Conservation (phyloP, 2,888 invertebrate species). For the Gymnoscelis rufifasciata region DNA sequence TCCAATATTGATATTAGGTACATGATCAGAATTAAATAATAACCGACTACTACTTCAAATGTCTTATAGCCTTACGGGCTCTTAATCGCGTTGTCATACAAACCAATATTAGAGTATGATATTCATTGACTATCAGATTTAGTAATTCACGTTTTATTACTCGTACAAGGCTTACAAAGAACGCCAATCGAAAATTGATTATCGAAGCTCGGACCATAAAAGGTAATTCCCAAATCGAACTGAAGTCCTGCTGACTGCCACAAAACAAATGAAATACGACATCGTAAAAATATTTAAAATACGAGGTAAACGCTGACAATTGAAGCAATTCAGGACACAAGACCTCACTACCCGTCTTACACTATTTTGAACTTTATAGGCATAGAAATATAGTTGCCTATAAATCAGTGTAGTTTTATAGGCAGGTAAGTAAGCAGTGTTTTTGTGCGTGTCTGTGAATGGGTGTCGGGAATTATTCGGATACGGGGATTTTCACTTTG, state of each 20-base stretch:
- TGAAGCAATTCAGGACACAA: constrained; percentile 56
- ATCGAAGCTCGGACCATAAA: constrained; percentile 15
- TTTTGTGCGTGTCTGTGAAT: constrained; percentile 64
- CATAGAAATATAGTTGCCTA: constrained; percentile 25
- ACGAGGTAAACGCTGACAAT: constrained; percentile 53
- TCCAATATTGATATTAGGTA: no score
- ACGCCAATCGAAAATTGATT: constrained; percentile 1
- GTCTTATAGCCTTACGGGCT: no score
- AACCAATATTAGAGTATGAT: background rate
- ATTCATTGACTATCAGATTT: background rate
- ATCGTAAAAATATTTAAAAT: constrained; percentile 64
- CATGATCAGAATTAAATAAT: no score
- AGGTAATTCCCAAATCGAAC: constrained; percentile 39
- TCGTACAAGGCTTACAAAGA: background rate
- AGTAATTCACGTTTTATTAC: background rate
- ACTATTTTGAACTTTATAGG: constrained; percentile 26
- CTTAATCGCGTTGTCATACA: no score
- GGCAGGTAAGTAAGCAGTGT: constrained; percentile 47
- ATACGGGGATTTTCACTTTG: constrained; percentile 30
- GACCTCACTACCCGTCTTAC: constrained; percentile 28
- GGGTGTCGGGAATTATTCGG: constrained; percentile 51
- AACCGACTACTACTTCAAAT: no score
- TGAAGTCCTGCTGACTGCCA: constrained; percentile 36
- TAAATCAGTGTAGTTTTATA: constrained; percentile 44
- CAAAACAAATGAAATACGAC: constrained; percentile 55